phyloP scores from a whole-genome alignment of 2,888 invertebrate species.

The Amphipoea lucens region DNA sequence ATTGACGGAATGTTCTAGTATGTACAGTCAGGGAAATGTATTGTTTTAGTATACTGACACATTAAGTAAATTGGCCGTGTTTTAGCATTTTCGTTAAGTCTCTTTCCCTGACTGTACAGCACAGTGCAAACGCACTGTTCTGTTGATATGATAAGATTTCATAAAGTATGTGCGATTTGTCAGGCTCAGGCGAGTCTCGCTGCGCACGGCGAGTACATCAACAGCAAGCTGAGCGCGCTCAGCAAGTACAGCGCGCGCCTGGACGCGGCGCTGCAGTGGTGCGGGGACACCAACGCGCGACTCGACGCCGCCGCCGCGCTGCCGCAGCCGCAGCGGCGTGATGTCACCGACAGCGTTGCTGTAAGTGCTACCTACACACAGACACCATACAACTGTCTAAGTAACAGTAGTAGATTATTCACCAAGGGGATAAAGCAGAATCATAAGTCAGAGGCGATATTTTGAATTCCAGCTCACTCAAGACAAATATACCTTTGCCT shows the following conservation, averaged over 20 bases:
- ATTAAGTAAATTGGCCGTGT: background rate
- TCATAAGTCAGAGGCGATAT: background rate
- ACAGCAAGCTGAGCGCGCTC: constrained; percentile 90
- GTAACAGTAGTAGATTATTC: background rate
- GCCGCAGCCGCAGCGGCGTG: background rate
- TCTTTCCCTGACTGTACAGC: no score
- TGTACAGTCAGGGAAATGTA: background rate
- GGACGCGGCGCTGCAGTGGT: constrained; percentile 82
- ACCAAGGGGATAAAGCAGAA: background rate
- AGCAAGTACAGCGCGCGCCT: constrained; percentile 89
- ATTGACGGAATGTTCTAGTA: background rate
- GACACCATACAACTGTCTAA: no score
- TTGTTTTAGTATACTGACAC: no score
- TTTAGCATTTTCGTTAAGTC: background rate
- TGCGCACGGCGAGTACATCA: constrained; percentile 90
- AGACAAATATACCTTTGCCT: background rate
- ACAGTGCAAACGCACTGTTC: background rate
- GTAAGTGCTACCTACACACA: constrained; percentile 50
- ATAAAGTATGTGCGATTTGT: background rate
- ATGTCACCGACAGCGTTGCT: constrained; percentile 21
- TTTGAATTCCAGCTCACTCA: background rate
- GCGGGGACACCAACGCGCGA: constrained; percentile 43
- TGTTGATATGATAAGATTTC: background rate
- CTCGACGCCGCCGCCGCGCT: constrained; percentile 43
- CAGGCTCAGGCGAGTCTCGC: constrained; percentile 86